Evolutionary conservation across 2,888 invertebrate genomes (phyloP).

Genomic region (Andrena chrysosceles): DNA sequence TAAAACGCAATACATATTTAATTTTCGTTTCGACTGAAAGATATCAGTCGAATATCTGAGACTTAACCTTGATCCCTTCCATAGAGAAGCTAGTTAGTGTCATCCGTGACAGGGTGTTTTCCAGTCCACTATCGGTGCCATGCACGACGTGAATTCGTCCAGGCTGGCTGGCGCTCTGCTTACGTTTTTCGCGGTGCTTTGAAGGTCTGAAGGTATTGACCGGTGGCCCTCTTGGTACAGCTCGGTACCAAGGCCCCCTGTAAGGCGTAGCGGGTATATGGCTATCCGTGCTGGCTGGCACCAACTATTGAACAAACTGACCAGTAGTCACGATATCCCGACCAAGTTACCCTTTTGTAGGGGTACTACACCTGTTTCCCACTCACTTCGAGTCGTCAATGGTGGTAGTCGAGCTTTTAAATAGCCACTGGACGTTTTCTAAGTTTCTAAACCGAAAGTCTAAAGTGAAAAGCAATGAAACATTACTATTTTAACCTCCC

Average conservation of each 20-base stretch:
- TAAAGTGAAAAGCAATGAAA: too few species aligned
- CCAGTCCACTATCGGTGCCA: constrained; percentile 46
- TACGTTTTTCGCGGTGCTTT: constrained; percentile 69
- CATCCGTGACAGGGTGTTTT: constrained; percentile 37
- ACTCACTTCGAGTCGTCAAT: not conserved
- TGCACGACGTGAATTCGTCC: constrained; percentile 57
- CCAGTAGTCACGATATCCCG: constrained; percentile 84
- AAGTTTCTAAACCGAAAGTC: too few species aligned
- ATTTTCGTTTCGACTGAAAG: not conserved
- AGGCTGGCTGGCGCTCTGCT: constrained; percentile 52
- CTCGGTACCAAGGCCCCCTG: constrained; percentile 83
- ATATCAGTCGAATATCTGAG: not conserved
- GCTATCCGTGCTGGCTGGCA: constrained; percentile 83
- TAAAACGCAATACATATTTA: not conserved
- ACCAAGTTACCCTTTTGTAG: constrained; percentile 59
- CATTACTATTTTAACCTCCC: too few species aligned
- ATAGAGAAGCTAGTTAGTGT: not conserved
- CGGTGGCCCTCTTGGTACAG: constrained; percentile 85
- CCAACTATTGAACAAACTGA: constrained; percentile 85
- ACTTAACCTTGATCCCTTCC: constrained; percentile 16
- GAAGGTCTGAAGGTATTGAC: constrained; percentile 84
- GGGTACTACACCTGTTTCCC: constrained; percentile 51
- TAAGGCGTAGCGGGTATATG: constrained; percentile 77
- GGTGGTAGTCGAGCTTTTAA: not conserved
- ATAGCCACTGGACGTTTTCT: constrained; percentile 14